Evolutionary conservation across 1,140 invertebrate species (phyloP), one percentile per base, ranked within the genome.

Genomic region (Diplogasteroides magnus): DNA sequence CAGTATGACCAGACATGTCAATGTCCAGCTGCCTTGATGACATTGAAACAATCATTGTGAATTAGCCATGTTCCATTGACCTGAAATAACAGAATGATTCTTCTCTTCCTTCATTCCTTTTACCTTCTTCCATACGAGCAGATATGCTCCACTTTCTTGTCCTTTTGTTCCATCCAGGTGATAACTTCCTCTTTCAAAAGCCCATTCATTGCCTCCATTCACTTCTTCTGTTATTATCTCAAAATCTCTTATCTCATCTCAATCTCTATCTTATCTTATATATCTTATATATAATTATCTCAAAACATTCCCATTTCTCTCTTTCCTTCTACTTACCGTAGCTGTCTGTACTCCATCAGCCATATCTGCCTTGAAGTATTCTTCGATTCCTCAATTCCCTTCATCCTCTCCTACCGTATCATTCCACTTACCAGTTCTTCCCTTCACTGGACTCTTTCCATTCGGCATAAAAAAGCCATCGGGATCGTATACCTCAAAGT

Each of bases 381-480:
- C 67, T 59, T 81, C 81, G 37, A 83, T 83, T 32, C 79, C 74
- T 74, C n/a, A 3, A 71, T 71, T n/a, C 64, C n/a, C 3, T 3
- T 60, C 3, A 13, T 23, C 3, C 58, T 3, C 6, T 60, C 23
- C 26, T 23, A 25, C 58, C n/a, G n/a, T 27, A 11, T 60, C 26
- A 59, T 19, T 26, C 29, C n/a, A 25, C 64, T 69, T n/a, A 74
- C 73, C 80, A 25, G 48, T 64, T 14, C 79, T 75, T 1, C 79
- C 79, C 63, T 81, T 82, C 1, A 81, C 81, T 28, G 80, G 80
- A 27, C 60, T 70, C 26, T 73, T 72, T 48, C 79, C 81, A 65
- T 81, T 81, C 14, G 79, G 79, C 80, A 83, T 83, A 65, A 81
- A 82, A 31, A 82, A 81, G 27, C 79, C 78, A 56, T 81, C 81